Conservation (phyloP, 2,888 invertebrate species). For the Ctena decussata region DNA sequence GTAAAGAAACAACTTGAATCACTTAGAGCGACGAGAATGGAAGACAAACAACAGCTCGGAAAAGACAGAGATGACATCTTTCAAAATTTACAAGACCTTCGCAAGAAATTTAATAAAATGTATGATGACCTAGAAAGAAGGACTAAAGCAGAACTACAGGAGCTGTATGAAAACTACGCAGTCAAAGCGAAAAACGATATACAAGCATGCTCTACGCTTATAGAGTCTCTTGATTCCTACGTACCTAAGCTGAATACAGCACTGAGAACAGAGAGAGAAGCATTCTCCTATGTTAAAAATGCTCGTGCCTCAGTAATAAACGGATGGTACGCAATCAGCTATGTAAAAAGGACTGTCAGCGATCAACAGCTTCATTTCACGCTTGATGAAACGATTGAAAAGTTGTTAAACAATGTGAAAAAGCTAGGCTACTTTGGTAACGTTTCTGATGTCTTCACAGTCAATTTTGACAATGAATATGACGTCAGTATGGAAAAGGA, state of each 20-base stretch:
- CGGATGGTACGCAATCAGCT: background rate
- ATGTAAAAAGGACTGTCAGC: background rate
- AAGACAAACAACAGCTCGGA: background rate
- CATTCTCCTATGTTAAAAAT: background rate
- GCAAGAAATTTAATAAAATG: conserved; percentile 2
- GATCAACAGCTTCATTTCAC: background rate
- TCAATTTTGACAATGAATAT: background rate
- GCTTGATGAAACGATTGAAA: background rate
- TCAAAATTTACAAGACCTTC: background rate
- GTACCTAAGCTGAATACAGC: background rate
- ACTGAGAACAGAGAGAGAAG: conserved; percentile 1
- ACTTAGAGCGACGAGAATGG: background rate
- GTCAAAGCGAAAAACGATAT: background rate
- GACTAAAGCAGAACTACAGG: background rate
- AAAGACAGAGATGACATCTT: background rate
- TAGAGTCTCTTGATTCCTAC: background rate
- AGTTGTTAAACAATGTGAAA: background rate
- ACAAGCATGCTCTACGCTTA: background rate
- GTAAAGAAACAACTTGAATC: background rate
- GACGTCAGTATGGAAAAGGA: background rate
- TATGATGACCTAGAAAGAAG: background rate
- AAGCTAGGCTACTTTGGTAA: background rate
- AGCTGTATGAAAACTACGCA: background rate
- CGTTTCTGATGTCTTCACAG: background rate
- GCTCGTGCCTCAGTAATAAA: background rate